These are phyloP conservation scores for Lordiphosa clarofinis DNA, from an alignment of 1,140 invertebrate species.

Conservation along the genomic window DNA sequence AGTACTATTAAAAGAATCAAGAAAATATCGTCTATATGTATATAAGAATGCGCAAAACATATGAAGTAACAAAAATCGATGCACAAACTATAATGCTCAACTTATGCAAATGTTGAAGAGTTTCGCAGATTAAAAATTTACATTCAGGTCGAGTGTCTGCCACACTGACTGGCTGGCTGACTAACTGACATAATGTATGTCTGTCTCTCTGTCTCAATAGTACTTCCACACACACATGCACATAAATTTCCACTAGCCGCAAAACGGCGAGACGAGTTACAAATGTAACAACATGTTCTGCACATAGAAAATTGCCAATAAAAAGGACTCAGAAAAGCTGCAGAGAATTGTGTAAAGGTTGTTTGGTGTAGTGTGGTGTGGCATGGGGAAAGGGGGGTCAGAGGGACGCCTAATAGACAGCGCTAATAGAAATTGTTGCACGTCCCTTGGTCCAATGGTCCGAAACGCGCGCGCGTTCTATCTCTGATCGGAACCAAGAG, in stretches of 20 bases:
- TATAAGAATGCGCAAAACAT: conserved; percentile 11
- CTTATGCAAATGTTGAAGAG: conserved; percentile 66
- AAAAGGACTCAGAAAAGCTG: conserved; percentile 21
- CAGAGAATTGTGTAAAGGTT: conserved; percentile 2
- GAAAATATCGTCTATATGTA: conserved; percentile 14
- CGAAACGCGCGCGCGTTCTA: conserved; percentile 31
- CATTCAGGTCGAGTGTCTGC: conserved; percentile 62
- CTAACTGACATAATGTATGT: conserved; percentile 34
- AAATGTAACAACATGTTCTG: conserved; percentile 53
- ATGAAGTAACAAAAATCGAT: conserved; percentile 42
- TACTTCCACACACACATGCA: conserved; percentile 12
- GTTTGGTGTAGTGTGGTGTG: not conserved
- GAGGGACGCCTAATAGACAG: conserved; percentile 23
- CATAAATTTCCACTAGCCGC: conserved; percentile 29
- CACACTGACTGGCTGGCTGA: conserved; percentile 14
- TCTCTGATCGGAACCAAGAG: conserved; percentile 46
- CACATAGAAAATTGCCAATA: conserved; percentile 37
- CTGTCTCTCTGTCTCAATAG: conserved; percentile 32
- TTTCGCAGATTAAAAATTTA: conserved; percentile 73
- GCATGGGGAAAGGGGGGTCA: not conserved
- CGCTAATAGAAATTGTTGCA: conserved; percentile 68
- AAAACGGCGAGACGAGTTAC: conserved; percentile 43
- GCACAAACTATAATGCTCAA: conserved; percentile 33
- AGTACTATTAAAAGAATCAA: conserved; percentile 24
- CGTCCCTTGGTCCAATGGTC: conserved; percentile 33